A percentile compares a stretch with the other conserved stretches of the same genome.
These are phyloP conservation scores for Drosophila asahinai DNA, from an alignment of 1,140 invertebrate genomes.

Conservation along the genomic window DNA sequence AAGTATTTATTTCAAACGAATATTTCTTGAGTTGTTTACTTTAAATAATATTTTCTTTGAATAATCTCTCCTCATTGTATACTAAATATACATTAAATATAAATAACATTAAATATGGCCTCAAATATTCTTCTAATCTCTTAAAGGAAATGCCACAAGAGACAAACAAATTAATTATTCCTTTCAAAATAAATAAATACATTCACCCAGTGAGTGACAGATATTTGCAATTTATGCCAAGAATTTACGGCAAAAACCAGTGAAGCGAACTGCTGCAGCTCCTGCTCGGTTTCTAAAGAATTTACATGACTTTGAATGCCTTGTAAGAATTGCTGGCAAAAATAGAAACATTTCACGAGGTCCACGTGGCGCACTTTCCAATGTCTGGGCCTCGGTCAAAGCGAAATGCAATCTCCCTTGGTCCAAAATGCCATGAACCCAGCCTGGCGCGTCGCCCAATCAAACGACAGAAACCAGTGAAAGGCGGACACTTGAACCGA, in stretches of 20 bases:
- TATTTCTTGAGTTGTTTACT: not conserved
- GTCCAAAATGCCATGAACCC: slow-evolving; percentile 36
- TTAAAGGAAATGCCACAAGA: not conserved
- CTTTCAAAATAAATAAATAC: not conserved
- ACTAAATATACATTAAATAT: not conserved
- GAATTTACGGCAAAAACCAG: slow-evolving; percentile 1
- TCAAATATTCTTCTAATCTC: not conserved
- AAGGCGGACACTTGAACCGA: slow-evolving; percentile 33
- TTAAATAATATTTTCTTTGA: not conserved
- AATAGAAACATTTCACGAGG: slow-evolving; percentile 30
- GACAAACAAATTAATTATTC: slow-evolving; percentile 2
- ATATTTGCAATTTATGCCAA: slow-evolving; percentile 5
- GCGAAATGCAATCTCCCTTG: slow-evolving; percentile 24
- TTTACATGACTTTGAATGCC: slow-evolving; percentile 22
- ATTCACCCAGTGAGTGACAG: not conserved
- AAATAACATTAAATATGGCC: too few relatives aligned
- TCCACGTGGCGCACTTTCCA: slow-evolving; percentile 17
- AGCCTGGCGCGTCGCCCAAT: slow-evolving; percentile 8
- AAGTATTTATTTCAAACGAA: not conserved
- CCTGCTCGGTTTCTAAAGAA: slow-evolving; percentile 16
- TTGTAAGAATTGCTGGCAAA: slow-evolving; percentile 28
- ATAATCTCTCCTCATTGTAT: too few relatives aligned
- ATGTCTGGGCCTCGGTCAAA: slow-evolving; percentile 13
- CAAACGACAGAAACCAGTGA: slow-evolving; percentile 31
- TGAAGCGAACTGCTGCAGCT: not conserved